A percentile compares a stretch with the other conserved stretches of the same genome.
These are phyloP conservation scores for Drosophila recens DNA, from an alignment of 2,888 invertebrate genomes.

Conservation along the genomic window DNA sequence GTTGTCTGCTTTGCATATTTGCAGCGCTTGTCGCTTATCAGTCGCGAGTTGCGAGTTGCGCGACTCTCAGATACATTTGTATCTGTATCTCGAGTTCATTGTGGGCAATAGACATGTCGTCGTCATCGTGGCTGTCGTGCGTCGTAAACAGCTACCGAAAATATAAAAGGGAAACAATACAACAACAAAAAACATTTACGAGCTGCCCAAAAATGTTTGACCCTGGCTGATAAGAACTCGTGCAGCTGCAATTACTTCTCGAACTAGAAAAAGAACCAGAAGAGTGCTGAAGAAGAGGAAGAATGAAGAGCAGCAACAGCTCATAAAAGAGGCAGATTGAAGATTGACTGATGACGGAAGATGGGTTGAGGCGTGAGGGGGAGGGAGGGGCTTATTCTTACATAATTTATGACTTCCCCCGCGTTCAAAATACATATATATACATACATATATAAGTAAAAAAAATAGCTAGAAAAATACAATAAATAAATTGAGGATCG, in stretches of 20 bases:
- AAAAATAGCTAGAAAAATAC: constrained; percentile 71
- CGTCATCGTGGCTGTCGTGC: constrained; percentile 6
- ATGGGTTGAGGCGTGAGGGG: neutral
- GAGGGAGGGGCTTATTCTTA: constrained; percentile 42
- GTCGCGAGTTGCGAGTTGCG: constrained; percentile 27
- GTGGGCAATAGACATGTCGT: constrained; percentile 33
- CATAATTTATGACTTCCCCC: constrained; percentile 81
- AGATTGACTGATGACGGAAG: neutral
- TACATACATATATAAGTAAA: neutral
- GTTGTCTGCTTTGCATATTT: constrained; percentile 66
- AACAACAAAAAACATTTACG: constrained; percentile 41
- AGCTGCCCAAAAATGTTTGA: constrained; percentile 49
- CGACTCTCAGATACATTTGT: constrained; percentile 52
- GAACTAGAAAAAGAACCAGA: neutral
- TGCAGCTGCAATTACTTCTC: constrained; percentile 65
- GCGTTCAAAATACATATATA: constrained; percentile 9
- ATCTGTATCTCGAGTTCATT: constrained; percentile 56
- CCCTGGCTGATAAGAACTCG: constrained; percentile 40
- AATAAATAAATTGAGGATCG: constrained; percentile 81
- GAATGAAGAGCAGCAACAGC: constrained; percentile 33
- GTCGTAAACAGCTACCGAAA: constrained; percentile 29
- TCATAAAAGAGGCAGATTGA: constrained; percentile 56
- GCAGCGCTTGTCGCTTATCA: constrained; percentile 45
- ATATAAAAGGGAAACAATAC: neutral
- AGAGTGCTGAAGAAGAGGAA: neutral